Base-by-base conservation (phyloP, 1,140 invertebrate species). In the Frieseomelitta varia region DNA sequence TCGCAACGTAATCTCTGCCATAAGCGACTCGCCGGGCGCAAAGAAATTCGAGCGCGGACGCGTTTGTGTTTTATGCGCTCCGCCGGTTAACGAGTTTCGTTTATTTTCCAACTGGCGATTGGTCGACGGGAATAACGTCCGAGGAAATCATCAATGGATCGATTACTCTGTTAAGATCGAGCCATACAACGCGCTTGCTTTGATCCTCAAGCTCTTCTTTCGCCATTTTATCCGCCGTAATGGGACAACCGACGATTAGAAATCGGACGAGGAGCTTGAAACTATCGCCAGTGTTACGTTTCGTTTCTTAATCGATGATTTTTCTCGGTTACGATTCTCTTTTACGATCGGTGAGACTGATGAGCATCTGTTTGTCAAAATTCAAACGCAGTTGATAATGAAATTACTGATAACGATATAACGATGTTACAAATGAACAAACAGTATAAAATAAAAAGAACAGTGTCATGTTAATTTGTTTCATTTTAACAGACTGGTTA, bases 31-130 rank as follows among this genome's bases (percentile, higher is more conserved):
- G 39, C 39, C 53, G 10, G 27, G 51, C 19, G 73, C 73, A 24
- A 39, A 39, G 73, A 75, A 75, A 75, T 58, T 75, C 73, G 73
- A 75, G 55, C 72, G 72, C 72, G 72, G 39, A 58, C 55, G 53
- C 27, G 19, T 55, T 74, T 53, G 14, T 30, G 73, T 58, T 75
- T 58, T 75, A 75, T 74, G 72, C 72, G 72, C 72, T 56, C 51
- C 19, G 72, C 72, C 72, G 72, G 72, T 30, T 74, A 74, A 74
- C 73, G 73, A 75, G 73, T 75, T 75, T 75, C 55, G 73, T 75
- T 75, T 75, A 75, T 75, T 58, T 75, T 58, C 12, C 47, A 51
- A 53, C 15, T 19, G n/a, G 19, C 55, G 30, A 75, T 75, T 58
- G 55, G 21, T 17, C 73, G 53, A 65, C 14, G 55, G 30, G 47